Conservation (phyloP, 1,140 invertebrate genomes). For the Heliconius nattereri region DNA sequence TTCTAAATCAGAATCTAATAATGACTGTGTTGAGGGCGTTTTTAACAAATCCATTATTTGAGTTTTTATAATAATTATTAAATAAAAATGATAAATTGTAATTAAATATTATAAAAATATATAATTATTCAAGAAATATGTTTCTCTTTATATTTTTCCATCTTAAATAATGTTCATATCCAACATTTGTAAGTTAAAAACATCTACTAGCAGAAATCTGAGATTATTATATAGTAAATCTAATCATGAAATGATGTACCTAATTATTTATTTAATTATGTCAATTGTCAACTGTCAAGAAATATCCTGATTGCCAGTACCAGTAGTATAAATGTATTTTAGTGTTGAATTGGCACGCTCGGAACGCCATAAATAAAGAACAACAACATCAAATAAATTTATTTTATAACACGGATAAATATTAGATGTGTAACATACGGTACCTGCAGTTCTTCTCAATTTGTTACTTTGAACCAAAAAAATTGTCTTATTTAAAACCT, state of each 20-base stretch:
- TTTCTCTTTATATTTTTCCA: neutral
- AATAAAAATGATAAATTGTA: neutral
- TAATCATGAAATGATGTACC: neutral
- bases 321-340: neutral
- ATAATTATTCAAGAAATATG: neutral
- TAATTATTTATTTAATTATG: neutral
- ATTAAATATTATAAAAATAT: neutral
- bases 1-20: conserved; percentile 85
- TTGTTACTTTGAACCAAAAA: too few relatives aligned
- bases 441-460: too few relatives aligned
- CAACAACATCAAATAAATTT: too few relatives aligned
- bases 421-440: too few relatives aligned
- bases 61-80: conserved; percentile 12
- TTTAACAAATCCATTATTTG: conserved; percentile 80
- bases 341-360: too few relatives aligned
- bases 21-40: conserved; percentile 81
- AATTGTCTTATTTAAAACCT: too few relatives aligned
- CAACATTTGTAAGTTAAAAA: neutral
- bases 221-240: too few relatives aligned
- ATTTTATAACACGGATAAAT: too few relatives aligned
- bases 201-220: neutral
- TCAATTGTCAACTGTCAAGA: conserved; percentile 9
- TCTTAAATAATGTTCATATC: neutral
- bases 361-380: too few relatives aligned
- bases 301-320: neutral